Evolutionary conservation across 2,113 vertebrate species (phyloP).

Genomic region (Burhinus bistriatus): DNA sequence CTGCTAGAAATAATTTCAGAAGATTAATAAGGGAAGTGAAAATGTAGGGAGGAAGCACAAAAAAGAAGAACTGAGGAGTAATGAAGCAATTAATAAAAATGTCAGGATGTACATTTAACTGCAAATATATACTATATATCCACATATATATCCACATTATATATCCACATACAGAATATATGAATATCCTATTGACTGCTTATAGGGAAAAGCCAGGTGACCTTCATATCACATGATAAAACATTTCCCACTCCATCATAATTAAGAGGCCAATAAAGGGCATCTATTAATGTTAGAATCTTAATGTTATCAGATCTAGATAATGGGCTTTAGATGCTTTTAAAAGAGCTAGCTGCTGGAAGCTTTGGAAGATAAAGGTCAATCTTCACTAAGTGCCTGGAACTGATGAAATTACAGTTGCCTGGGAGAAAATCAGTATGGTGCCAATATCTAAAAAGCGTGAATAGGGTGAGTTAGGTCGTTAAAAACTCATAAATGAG

Average conservation of each 20-base stretch:
- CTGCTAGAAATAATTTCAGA: not conserved
- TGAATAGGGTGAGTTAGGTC: not conserved
- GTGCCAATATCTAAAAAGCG: not conserved
- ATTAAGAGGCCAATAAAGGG: not conserved
- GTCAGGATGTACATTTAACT: not conserved
- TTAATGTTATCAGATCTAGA: not conserved
- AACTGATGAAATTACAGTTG: not conserved
- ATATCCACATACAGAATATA: not conserved
- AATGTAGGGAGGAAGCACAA: not conserved
- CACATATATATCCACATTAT: not conserved
- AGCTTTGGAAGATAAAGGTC: slow-evolving; percentile 30
- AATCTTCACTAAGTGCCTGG: slow-evolving; percentile 9
- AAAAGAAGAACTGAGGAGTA: not conserved
- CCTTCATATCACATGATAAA: fast-evolving
- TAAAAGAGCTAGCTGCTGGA: not conserved
- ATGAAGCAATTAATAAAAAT: not conserved
- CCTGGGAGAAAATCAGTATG: not conserved
- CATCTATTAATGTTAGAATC: not conserved
- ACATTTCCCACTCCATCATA: not conserved
- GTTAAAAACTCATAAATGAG: not conserved
- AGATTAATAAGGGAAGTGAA: not conserved
- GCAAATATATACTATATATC: not conserved
- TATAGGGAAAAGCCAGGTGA: not conserved
- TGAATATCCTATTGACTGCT: not conserved
- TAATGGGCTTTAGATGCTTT: not conserved